Evolutionary conservation across 53 echinoderm and acorn worm genomes (phyloP).

Genomic region (Apostichopus leukothele): DNA sequence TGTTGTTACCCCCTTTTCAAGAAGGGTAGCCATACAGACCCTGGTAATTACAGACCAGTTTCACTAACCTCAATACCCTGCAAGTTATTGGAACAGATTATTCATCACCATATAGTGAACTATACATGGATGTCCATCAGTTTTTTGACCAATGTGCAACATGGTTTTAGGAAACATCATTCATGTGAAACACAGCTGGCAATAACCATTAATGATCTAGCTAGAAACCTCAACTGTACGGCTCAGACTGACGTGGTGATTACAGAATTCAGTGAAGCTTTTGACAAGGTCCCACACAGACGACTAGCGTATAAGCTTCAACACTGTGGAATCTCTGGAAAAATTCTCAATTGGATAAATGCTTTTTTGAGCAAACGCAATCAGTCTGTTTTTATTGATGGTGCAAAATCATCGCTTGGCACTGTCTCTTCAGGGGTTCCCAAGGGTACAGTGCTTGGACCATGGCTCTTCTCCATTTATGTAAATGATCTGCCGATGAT

Average conservation of each 20-base stretch:
- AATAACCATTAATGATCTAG: slow-evolving; percentile 26
- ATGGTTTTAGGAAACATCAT: slow-evolving; percentile 43
- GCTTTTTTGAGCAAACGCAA: neutral
- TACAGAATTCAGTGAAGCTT: slow-evolving; percentile 52
- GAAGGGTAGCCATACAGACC: neutral
- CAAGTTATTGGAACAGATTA: slow-evolving; percentile 54
- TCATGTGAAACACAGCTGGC: slow-evolving; percentile 46
- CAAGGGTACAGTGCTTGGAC: neutral
- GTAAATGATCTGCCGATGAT: neutral
- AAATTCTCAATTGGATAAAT: neutral
- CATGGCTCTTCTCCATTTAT: neutral
- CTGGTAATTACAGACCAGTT: slow-evolving; percentile 53
- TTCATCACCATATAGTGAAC: slow-evolving; percentile 44
- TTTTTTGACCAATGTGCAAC: slow-evolving; percentile 56
- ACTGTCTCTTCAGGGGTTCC: slow-evolving; percentile 3
- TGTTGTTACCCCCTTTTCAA: neutral
- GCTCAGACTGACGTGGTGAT: slow-evolving; percentile 48
- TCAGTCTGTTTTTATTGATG: neutral
- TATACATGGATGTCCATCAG: slow-evolving; percentile 31
- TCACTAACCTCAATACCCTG: slow-evolving; percentile 55
- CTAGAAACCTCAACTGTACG: slow-evolving; percentile 22
- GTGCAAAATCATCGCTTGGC: neutral
- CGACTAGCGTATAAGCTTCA: slow-evolving; percentile 38
- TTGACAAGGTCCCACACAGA: slow-evolving; percentile 49
- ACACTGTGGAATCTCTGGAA: slow-evolving; percentile 9